These are phyloP conservation scores for Uloborus diversus DNA, from an alignment of 1,140 invertebrate species.

Conservation along the genomic window DNA sequence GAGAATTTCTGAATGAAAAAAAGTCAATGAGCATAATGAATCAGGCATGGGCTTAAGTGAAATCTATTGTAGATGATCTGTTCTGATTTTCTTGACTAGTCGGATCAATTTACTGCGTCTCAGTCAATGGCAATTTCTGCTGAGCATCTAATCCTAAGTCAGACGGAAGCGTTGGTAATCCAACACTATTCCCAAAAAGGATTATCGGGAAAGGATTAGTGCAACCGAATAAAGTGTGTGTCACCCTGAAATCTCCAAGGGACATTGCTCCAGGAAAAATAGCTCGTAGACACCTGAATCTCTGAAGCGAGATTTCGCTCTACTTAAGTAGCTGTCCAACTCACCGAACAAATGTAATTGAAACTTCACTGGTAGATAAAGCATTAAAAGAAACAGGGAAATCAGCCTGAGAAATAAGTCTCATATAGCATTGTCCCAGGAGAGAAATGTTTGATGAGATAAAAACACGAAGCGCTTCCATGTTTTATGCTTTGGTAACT, in stretches of 20 bases:
- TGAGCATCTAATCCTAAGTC: constrained; percentile 33
- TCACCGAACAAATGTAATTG: constrained; percentile 37
- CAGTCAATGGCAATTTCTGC: not conserved
- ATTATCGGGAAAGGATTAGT: constrained; percentile 30
- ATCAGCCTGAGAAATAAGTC: too few relatives aligned
- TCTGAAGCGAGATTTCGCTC: constrained; percentile 12
- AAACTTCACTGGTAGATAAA: constrained; percentile 3
- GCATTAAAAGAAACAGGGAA: constrained; percentile 10
- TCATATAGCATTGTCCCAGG: too few relatives aligned
- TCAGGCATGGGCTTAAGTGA: constrained; percentile 35
- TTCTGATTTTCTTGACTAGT: constrained; percentile 37
- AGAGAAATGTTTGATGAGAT: too few relatives aligned
- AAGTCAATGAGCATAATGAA: too few relatives aligned
- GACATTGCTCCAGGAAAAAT: constrained; percentile 9
- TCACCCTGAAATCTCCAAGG: constrained; percentile 28
- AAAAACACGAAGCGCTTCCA: too few relatives aligned
- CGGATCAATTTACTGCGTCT: constrained; percentile 39
- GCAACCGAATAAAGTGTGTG: constrained; percentile 42
- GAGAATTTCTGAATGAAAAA: too few relatives aligned
- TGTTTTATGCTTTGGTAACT: too few relatives aligned
- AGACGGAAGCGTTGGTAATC: constrained; percentile 28
- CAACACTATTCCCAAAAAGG: constrained; percentile 51
- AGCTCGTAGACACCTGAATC: constrained; percentile 14
- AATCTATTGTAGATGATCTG: constrained; percentile 41
- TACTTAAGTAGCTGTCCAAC: constrained; percentile 39